These are phyloP conservation scores for Microctenopoma steveboyesi DNA, from an alignment of 2,797 vertebrate genomes.

Conservation along the genomic window DNA sequence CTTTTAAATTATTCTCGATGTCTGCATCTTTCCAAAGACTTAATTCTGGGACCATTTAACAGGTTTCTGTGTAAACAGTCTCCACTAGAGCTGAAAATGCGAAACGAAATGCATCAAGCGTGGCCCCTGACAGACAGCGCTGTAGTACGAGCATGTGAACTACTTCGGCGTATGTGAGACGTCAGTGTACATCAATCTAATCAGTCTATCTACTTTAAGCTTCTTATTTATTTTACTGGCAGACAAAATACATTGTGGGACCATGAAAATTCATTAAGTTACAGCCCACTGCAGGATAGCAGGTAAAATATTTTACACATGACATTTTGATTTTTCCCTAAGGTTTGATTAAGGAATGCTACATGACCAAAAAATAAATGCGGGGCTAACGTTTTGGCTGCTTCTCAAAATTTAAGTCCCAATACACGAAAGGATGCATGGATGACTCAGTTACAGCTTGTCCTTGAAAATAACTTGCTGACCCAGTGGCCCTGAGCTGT, in stretches of 20 bases:
- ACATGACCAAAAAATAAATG: background rate
- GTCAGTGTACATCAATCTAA: background rate
- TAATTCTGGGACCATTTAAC: conserved; percentile 19
- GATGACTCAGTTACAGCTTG: conserved; percentile 27
- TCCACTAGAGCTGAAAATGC: conserved; percentile 20
- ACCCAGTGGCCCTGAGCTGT: conserved; percentile 49
- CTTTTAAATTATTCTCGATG: conserved; percentile 47
- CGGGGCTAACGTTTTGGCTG: conserved; percentile 4
- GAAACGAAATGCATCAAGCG: background rate
- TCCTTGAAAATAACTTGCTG: conserved; percentile 57
- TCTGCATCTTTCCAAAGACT: conserved; percentile 32
- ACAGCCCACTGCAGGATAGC: background rate
- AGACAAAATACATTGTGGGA: background rate
- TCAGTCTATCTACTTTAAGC: background rate
- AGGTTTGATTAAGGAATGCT: conserved; percentile 1
- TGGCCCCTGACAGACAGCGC: too few relatives aligned
- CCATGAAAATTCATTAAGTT: conserved; percentile 3
- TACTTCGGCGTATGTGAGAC: conserved; percentile 43
- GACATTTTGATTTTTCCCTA: background rate
- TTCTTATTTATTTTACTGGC: background rate
- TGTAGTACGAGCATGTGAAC: conserved; percentile 10
- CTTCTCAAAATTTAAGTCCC: conserved; percentile 4
- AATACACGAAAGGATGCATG: background rate
- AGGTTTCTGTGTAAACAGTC: conserved; percentile 6
- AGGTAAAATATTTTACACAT: background rate